Evolutionary conservation across 2,888 invertebrate species (phyloP).

Genomic region (Agrotis ipsilon): DNA sequence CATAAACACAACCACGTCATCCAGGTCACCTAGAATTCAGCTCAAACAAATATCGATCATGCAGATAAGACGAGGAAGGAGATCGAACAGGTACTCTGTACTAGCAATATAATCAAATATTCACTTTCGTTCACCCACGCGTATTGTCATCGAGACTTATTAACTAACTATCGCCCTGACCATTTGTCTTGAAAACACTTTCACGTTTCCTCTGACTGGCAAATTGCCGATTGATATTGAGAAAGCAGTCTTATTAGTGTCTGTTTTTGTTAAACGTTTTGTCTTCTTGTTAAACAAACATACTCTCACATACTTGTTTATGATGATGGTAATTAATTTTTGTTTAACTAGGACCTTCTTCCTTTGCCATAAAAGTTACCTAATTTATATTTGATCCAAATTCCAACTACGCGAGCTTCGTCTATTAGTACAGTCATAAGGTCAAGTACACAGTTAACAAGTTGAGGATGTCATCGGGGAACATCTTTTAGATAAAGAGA

Average conservation of each 20-base stretch:
- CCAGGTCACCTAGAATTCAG: conserved; percentile 50
- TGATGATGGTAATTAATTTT: neutral
- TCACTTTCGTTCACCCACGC: conserved; percentile 84
- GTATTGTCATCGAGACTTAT: conserved; percentile 77
- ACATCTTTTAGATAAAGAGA: too few relatives aligned
- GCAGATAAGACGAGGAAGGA: conserved; percentile 61
- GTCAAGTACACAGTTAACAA: neutral
- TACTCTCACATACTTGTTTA: neutral
- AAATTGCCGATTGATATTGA: conserved; percentile 75
- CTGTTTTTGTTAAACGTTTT: conserved; percentile 44
- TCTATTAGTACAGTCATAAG: neutral
- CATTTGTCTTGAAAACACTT: conserved; percentile 80
- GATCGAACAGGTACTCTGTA: conserved; percentile 37
- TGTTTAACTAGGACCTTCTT: neutral
- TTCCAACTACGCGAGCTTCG: neutral
- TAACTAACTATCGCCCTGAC: conserved; percentile 72
- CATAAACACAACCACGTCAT: conserved; percentile 8
- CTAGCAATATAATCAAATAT: conserved; percentile 75
- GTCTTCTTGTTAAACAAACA: conserved; percentile 15
- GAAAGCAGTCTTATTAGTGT: conserved; percentile 65
- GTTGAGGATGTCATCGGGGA: neutral
- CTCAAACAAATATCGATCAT: conserved; percentile 62
- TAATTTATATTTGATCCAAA: neutral
- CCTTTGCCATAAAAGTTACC: neutral
- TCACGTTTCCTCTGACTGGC: conserved; percentile 75